Base-by-base conservation (phyloP, 2,113 vertebrate species). In the Hemicordylus capensis region DNA sequence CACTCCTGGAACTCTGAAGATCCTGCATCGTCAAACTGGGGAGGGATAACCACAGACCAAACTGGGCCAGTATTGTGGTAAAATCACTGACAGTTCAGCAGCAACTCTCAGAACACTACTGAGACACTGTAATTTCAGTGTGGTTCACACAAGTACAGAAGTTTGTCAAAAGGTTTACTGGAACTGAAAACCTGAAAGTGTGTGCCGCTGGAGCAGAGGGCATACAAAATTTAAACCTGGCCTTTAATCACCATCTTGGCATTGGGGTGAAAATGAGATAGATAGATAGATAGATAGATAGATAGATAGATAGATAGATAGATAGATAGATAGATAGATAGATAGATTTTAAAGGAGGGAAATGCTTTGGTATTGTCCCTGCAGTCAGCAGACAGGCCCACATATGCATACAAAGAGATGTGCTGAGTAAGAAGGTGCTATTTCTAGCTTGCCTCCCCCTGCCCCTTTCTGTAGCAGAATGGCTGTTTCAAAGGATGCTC, bases 371-470 rank as follows among this genome's bases (percentile, higher is more conserved):
- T 85, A 74, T 66, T 66, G n/a, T 54, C 67, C 42, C 0, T 42
- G 64, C 73, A 74, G 84, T 75, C 88, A 91, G 90, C 84, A 87
- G 3, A 70, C 79, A 0, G 0, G 48, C 37, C 61, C 82, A 69
- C 20, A 19, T 15, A n/a, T 0, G 0, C 28, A 26, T 0, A 0
- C 12, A 42, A 39, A 63, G 28, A 42, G 74, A 89, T 74, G 82
- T 66, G 90, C 91, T 91, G 90, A 90, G 86, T 78, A 86, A 78
- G 87, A 61, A 88, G 74, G 46, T 28, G 76, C 79, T 94, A 77
- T 89, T 92, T 94, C 87, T 84, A n/a, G 84, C 63, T 66, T 31
- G 31, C 0, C 3, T 61, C 17, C 44, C n/a, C n/a, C n/a, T n/a
- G n/a, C n/a, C n/a, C n/a, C 11, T 74, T 76, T 72, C 83, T 11